Percentiles rank a stretch among this genome's conserved stretches.
phyloP scores from a whole-genome alignment of 2,797 vertebrate species.

The Cuculus canorus region DNA sequence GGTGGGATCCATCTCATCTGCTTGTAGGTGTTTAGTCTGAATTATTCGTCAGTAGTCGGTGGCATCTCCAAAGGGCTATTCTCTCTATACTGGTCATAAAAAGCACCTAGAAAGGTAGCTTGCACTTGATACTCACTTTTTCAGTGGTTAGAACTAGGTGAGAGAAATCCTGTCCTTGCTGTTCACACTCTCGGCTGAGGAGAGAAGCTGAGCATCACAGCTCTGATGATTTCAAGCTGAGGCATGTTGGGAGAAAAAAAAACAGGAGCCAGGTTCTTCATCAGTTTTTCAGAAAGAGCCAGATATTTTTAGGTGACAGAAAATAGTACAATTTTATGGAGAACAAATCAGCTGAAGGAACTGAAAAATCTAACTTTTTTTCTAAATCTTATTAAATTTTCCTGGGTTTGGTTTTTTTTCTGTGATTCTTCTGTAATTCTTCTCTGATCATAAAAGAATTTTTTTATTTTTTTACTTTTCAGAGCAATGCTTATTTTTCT shows the following conservation, averaged over 20 bases:
- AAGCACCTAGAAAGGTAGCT: background rate
- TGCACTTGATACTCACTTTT: background rate
- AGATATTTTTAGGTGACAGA: slow-evolving; percentile 44
- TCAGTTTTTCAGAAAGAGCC: background rate
- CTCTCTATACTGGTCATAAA: background rate
- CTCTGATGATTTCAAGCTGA: slow-evolving; percentile 33
- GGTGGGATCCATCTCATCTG: slow-evolving; percentile 57
- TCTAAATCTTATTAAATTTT: background rate
- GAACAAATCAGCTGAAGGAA: background rate
- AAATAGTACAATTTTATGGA: background rate
- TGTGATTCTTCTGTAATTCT: background rate
- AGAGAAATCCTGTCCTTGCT: background rate
- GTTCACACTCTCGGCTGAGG: background rate
- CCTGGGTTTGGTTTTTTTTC: background rate
- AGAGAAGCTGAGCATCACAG: background rate
- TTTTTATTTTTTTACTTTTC: background rate
- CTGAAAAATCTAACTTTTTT: background rate
- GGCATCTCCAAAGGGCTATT: background rate
- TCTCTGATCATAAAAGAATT: background rate
- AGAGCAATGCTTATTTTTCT: background rate
- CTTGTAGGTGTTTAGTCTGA: slow-evolving; percentile 13
- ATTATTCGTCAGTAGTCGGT: background rate
- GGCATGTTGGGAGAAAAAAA: slow-evolving; percentile 37
- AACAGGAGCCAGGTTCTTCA: background rate
- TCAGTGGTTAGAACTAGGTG: background rate